Percentiles rank a stretch among this genome's conserved stretches.
phyloP scores from a whole-genome alignment of 2,888 invertebrate genomes.

The Drosophila neonasuta region DNA sequence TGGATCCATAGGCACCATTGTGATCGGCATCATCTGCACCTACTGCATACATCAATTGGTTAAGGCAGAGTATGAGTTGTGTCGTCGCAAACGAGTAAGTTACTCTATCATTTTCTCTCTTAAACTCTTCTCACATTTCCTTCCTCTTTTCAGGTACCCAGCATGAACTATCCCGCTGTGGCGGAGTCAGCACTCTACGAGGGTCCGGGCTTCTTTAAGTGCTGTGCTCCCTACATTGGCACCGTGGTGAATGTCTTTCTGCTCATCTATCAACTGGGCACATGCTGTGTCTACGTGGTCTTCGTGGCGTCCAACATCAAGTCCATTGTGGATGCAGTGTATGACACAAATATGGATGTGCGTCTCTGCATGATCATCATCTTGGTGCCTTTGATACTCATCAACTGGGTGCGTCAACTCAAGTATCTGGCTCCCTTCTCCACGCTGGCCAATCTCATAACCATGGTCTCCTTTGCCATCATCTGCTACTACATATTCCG shows the following conservation, averaged over 20 bases:
- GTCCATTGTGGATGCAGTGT: conserved; percentile 85
- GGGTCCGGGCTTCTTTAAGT: conserved; percentile 87
- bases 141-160: conserved; percentile 82
- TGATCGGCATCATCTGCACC: conserved; percentile 94
- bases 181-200: conserved; percentile 90
- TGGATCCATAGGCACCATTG: conserved; percentile 90
- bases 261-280: conserved; percentile 95
- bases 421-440: conserved; percentile 95
- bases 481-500: conserved; percentile 93
- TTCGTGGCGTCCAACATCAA: conserved; percentile 95
- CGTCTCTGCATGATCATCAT: conserved; percentile 88
- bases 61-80: conserved; percentile 84
- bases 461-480: conserved; percentile 91
- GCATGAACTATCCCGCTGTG: conserved; percentile 91
- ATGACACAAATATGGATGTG: conserved; percentile 83
- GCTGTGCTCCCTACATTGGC: conserved; percentile 86
- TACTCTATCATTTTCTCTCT: rapidly evolving
- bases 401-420: conserved; percentile 90
- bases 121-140: neutral
- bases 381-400: conserved; percentile 88
- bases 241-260: conserved; percentile 89
- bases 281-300: conserved; percentile 97
- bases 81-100: conserved; percentile 83
- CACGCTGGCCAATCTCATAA: conserved; percentile 92
- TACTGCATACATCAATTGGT: conserved; percentile 96